A percentile compares a stretch with the other conserved stretches of the same genome.
These are phyloP conservation scores for Orientallactaga sibirica DNA, from an alignment of 2,797 vertebrate species.

Conservation along the genomic window DNA sequence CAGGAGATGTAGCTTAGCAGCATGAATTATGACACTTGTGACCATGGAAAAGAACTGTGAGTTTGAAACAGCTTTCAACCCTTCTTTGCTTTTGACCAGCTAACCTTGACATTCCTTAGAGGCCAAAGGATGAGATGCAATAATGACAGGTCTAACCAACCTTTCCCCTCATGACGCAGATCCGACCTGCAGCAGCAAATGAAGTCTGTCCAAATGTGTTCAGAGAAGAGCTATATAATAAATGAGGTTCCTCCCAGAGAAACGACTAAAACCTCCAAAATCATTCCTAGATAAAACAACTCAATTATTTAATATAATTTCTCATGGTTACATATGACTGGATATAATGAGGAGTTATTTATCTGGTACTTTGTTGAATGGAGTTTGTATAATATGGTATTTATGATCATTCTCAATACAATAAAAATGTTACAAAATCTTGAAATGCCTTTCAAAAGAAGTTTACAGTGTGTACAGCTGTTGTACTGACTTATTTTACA, in stretches of 20 bases:
- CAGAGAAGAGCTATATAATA: constrained; percentile 29
- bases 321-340: not conserved
- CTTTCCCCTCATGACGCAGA: constrained; percentile 4
- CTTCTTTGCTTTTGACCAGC: constrained; percentile 44
- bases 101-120: constrained; percentile 37
- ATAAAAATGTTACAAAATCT: constrained; percentile 22
- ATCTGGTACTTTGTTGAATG: constrained; percentile 1
- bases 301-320: constrained; percentile 31
- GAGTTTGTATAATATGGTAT: not conserved
- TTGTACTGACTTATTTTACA: not conserved
- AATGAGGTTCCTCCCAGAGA: constrained; percentile 53
- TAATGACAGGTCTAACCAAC: not conserved
- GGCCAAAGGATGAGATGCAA: constrained; percentile 4
- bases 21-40: constrained; percentile 44
- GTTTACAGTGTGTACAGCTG: not conserved
- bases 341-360: not conserved
- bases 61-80: constrained; percentile 68
- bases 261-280: constrained; percentile 44
- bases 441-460: constrained; percentile 27
- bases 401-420: constrained; percentile 29
- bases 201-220: constrained; percentile 38
- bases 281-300: constrained; percentile 39
- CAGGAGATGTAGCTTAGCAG: constrained; percentile 28
- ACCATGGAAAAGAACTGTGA: constrained; percentile 56
- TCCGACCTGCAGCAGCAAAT: not conserved